Evolutionary conservation across 2,797 vertebrate species (phyloP), one percentile per base, ranked within the genome.

Genomic region (Phalloptychus januarius): DNA sequence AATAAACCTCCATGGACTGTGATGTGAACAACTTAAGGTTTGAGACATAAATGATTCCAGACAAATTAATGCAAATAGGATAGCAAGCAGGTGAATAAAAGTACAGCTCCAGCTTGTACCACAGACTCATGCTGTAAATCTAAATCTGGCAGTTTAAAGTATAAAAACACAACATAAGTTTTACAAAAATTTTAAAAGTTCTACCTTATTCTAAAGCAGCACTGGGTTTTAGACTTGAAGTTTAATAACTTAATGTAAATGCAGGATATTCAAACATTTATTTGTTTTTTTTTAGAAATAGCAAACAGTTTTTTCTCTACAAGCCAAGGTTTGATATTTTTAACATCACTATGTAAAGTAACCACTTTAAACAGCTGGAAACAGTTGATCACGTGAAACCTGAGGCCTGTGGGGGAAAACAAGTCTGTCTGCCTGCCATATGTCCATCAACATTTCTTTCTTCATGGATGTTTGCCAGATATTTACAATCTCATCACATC

Each of bases 281-380:
- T 48, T 78, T 11, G 10, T 42, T 40, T 50, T 48, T 23, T 76
- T 28, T 50, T 61, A 52, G 46, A 46, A 45, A 16, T 4, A 25
- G 16, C 7, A 12, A 28, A 20, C 31, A 48, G 46, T 71, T 16
- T 7, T 28, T 74, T 7, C n/a, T 74, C 15, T 54, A 5, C 42
- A 70, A 40, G 38, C n/a, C 40, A 4, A 44, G 7, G 23, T 38
- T 33, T 16, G 11, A 50, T 36, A 2, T 71, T 72, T 42, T 61
- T 70, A 74, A 54, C 69, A 33, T 78, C 48, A 23, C 52, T 31
- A 72, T 40, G 18, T 50, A 36, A 58, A 61, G 40, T 72, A 67
- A 56, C n/a, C 56, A 40, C 36, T 48, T 80, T 61, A 56, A 74
- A 79, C 20, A 80, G 70, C 36, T 72, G 75, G 84, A 72, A 20